Conservation (phyloP, 2,888 invertebrate genomes). For the Drosophila mimetica region DNA sequence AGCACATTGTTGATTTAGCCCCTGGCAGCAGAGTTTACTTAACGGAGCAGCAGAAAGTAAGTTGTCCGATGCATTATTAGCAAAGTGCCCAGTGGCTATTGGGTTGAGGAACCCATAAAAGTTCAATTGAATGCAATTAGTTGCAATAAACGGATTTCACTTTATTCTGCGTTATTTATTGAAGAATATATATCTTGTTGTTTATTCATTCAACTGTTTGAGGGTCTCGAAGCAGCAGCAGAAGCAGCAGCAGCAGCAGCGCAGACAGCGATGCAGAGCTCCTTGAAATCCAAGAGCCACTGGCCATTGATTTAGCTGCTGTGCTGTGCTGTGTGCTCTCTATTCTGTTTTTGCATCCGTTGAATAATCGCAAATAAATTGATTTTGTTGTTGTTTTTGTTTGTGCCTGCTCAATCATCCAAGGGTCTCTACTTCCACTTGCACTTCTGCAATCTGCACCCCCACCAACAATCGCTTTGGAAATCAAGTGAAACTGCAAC, state of each 20-base stretch:
- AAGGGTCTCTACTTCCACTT: background rate
- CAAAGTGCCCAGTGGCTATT: background rate
- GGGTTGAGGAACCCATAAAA: constrained; percentile 4
- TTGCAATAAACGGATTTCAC: constrained; percentile 59
- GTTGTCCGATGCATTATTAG: constrained; percentile 39
- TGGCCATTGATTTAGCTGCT: constrained; percentile 9
- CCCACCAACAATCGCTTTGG: constrained; percentile 10
- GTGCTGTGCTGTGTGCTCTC: background rate
- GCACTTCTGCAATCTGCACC: background rate
- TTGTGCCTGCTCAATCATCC: constrained; percentile 7
- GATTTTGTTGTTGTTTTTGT: constrained; percentile 50
- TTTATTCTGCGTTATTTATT: constrained; percentile 50
- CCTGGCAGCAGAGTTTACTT: constrained; percentile 22
- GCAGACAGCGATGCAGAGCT: background rate
- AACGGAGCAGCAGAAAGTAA: constrained; percentile 17
- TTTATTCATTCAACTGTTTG: constrained; percentile 43
- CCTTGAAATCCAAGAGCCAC: constrained; percentile 6
- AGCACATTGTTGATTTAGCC: constrained; percentile 20
- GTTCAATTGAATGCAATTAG: constrained; percentile 71
- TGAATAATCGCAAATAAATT: constrained; percentile 59
- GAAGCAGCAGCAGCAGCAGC: background rate
- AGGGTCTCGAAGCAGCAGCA: background rate
- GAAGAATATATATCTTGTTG: constrained; percentile 26
- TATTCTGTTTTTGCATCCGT: constrained; percentile 17
- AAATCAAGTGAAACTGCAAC: constrained; percentile 33